Evolutionary conservation across 1,140 invertebrate species (phyloP), one percentile per base, ranked within the genome.

Genomic region (Brachionus asplanchnoidis): DNA sequence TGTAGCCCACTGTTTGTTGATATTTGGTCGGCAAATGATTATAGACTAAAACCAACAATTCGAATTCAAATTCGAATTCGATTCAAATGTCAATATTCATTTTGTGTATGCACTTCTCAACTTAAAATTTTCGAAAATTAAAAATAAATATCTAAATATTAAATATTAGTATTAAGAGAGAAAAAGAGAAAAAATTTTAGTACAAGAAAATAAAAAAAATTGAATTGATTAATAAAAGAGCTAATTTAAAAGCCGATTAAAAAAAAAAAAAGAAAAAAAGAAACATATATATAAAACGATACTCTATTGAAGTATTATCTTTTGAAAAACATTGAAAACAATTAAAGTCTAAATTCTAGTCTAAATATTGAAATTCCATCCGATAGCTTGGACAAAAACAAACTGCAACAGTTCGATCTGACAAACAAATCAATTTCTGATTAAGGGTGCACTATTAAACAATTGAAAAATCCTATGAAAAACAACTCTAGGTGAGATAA

Each of bases 271-370:
- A 50, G 9, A 12, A 50, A 50, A n/a, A 50, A 20, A 20, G 9
- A 60, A 9, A 60, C n/a, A 60, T 46, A 46, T 7, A 60, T 8
- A 60, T 60, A 60, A 60, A 60, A 60, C 53, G 17, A 60, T 60
- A 60, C 53, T 60, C 23, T 60, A 56, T 20, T 20, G 17, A 20
- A 20, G 14, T 60, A 60, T 60, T 60, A 60, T 60, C 53, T 60
- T 9, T 60, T 60, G 5, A 8, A 60, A 20, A 60, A 60, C 53
- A 60, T 60, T 60, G 9, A 20, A 60, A 60, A 23, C 20, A 9
- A 60, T 60, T 60, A 60, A 60, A 60, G 53, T 60, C 53, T 60
- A 60, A 60, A 60, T 60, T 60, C 53, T 60, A 60, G 53, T 60
- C 53, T 60, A 60, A 60, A 60, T 60, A 60, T 23, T 60, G 53